Evolutionary conservation across 2,113 vertebrate species (phyloP), one percentile per base, ranked within the genome.

Genomic region (Tichodroma muraria): DNA sequence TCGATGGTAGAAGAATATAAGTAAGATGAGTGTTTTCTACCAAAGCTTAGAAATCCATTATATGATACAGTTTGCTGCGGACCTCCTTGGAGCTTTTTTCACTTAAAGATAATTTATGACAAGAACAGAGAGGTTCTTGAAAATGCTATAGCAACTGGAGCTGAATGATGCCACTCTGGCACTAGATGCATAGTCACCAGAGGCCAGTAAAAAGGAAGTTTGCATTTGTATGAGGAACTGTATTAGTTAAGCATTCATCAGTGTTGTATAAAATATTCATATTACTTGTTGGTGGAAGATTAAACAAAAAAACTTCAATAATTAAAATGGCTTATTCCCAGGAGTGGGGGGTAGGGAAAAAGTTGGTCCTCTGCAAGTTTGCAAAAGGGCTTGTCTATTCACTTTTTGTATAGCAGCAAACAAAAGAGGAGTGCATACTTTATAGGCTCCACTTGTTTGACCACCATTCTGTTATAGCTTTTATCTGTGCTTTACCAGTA

Each of bases 41-140:
- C 93, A 97, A 98, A 87, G 97, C 97, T 98, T 98, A 97, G 96
- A 98, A 97, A 98, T 98, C 98, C 98, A 98, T 98, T 98, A 98
- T 97, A 98, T 97, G 97, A 98, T 98, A 98, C 98, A 98, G 98
- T 98, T 98, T 97, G 98, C 98, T 97, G 88, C 97, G 98, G 98
- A 98, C 98, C 98, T 97, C 98, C 97, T 98, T 98, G 98, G 98
- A 98, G 98, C 97, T 98, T 98, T 98, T 98, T 98, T 99, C 99
- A 99, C 98, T 99, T 98, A 98, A 99, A 98, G 98, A 98, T 99
- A 99, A 99, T 99, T 99, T 99, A 99, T 99, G 98, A 99, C 98
- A 98, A 99, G 99, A 98, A 99, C 98, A 98, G 98, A 98, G 98
- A 98, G 98, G 98, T 99, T 98, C 98, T 99, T 99, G 98, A 99